Evolutionary conservation across 2,888 invertebrate genomes (phyloP).

Genomic region (Tortricodes alternella): DNA sequence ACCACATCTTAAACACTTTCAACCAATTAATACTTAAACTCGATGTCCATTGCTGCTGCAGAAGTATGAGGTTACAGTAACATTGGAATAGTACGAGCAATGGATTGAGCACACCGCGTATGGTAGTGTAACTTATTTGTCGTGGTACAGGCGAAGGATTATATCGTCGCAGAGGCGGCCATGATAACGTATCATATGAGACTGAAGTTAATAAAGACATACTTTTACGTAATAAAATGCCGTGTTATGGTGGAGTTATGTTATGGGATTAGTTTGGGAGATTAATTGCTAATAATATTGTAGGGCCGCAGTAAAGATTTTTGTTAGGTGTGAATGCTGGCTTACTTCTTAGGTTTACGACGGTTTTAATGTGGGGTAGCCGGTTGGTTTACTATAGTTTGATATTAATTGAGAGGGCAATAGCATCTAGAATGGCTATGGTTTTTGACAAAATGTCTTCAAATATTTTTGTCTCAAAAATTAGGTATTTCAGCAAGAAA

Average conservation of each 20-base stretch:
- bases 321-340: not conserved
- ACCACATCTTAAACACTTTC: not conserved
- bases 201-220: conserved; percentile 67
- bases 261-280: conserved; percentile 32
- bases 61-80: not conserved
- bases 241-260: conserved; percentile 57
- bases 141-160: conserved; percentile 40
- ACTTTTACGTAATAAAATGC: conserved; percentile 60
- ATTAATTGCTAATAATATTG: conserved; percentile 26
- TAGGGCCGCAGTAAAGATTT: not conserved
- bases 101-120: conserved; percentile 26
- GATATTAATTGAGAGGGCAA: no score
- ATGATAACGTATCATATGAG: conserved; percentile 53
- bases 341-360: not conserved
- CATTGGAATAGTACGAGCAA: conserved; percentile 25
- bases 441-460: no score
- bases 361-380: not conserved
- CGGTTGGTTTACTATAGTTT: not conserved
- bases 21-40: conserved; percentile 9
- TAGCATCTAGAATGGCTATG: no score
- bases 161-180: conserved; percentile 41
- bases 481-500: no score
- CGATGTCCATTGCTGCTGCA: conserved; percentile 29
- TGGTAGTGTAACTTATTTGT: conserved; percentile 21
- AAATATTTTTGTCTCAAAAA: no score